Evolutionary conservation across 1,140 invertebrate genomes (phyloP), one percentile per base, ranked within the genome.

Genomic region (Ephestia elutella): DNA sequence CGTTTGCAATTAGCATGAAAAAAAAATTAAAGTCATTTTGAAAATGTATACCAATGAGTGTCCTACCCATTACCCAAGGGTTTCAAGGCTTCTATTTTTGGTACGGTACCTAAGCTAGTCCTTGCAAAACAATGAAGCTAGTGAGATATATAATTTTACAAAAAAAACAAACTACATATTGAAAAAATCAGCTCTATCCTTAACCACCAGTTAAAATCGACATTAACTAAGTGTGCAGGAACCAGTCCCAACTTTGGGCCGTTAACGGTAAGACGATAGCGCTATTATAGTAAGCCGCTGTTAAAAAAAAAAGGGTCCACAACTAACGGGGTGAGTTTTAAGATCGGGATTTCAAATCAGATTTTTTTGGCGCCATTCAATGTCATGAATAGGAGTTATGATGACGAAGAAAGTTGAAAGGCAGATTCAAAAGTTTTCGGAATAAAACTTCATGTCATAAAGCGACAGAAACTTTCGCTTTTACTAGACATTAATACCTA

Each of bases 261-360:
- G 82, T 86, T 87, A 87, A 87, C 80, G 82, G 85, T 81, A 80
- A 77, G 77, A 56, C 74, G 75, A 80, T 78, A 79, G 70, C 68
- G 71, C 77, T 75, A 87, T 87, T 87, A 73, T 85, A 86, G 85
- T 86, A 70, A 59, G 81, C 78, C 71, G 78, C 80, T 76, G 78
- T 83, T 84, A 79, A 73, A 58, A 82, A 82, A 81, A 80, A 70
- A 67, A 77, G 69, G 71, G 70, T 68, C 58, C 51, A 57, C 60
- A 62, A 73, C 69, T 78, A 75, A 73, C 49, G 66, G 65, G 66
- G 63, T 74, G 64, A 77, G 75, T 73, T 71, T 74, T 74, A 60
- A 64, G 69, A 73, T 69, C 63, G 64, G 62, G 50, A 38, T 61
- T 57, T 54, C n/a, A 35, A 35, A 57, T 63, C 54, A 60, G 49